phyloP scores from a whole-genome alignment of 2,888 invertebrate genomes.

The Hydraecia micacea region DNA sequence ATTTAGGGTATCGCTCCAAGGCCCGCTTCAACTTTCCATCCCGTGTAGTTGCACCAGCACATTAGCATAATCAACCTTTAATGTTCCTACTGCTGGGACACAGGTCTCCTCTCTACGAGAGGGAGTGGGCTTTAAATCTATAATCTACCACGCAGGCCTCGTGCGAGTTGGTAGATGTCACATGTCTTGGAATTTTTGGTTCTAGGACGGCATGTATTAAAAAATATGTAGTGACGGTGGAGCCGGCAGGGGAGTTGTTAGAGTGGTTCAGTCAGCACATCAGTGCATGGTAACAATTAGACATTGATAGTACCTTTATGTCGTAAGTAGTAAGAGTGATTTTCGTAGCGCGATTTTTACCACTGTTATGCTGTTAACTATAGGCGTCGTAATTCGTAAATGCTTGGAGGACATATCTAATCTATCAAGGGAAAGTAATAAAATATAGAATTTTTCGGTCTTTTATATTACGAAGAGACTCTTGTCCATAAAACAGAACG shows the following conservation, averaged over 20 bases:
- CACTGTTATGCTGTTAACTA: background rate
- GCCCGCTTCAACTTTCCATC: background rate
- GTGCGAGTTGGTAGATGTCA: too few species aligned
- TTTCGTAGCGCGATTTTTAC: background rate
- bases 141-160: too few species aligned
- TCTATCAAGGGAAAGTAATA: background rate
- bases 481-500: background rate
- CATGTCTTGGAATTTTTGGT: too few species aligned
- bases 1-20: background rate
- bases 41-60: too few species aligned
- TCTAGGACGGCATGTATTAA: too few species aligned
- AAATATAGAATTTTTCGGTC: background rate
- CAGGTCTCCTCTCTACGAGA: too few species aligned
- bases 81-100: too few species aligned
- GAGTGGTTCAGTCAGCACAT: background rate
- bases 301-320: background rate
- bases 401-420: background rate
- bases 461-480: background rate
- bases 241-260: too few species aligned
- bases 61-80: too few species aligned
- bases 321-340: background rate
- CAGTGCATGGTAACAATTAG: background rate
- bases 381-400: background rate
- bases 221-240: too few species aligned
- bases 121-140: too few species aligned